Conservation (phyloP, 1,140 invertebrate species). For the Neomicropteryx cornuta region DNA sequence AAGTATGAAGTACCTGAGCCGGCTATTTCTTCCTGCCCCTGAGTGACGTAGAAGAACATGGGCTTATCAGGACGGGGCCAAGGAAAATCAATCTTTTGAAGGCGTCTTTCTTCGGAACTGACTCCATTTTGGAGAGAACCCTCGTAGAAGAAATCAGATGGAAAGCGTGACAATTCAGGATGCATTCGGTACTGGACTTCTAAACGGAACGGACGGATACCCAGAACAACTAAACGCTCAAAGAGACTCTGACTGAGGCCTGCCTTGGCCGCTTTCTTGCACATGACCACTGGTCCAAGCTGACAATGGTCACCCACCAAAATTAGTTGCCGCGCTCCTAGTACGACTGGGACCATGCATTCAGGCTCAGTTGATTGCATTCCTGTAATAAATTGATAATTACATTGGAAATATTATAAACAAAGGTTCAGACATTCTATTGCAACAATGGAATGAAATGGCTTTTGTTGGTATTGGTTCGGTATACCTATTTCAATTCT, state of each 20-base stretch:
- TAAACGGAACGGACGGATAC: slow-evolving; percentile 87
- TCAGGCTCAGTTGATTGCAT: slow-evolving; percentile 96
- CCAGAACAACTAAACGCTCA: slow-evolving; percentile 92
- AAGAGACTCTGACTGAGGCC: slow-evolving; percentile 96
- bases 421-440: too few relatives aligned
- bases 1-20: slow-evolving; percentile 97
- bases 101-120: slow-evolving; percentile 84
- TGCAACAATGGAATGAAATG: too few relatives aligned
- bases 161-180: slow-evolving; percentile 92
- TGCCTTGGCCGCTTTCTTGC: slow-evolving; percentile 95
- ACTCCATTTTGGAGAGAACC: slow-evolving; percentile 98
- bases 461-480: too few relatives aligned
- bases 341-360: slow-evolving; percentile 96
- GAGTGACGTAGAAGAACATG: slow-evolving; percentile 98
- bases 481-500: too few relatives aligned
- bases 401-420: too few relatives aligned
- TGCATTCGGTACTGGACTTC: slow-evolving; percentile 99
- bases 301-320: slow-evolving; percentile 99
- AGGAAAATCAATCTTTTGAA: slow-evolving; percentile 91
- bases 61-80: slow-evolving; percentile 95
- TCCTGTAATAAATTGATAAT: slow-evolving; percentile 44
- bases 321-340: slow-evolving; percentile 93
- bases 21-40: slow-evolving; percentile 97
- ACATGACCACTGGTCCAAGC: slow-evolving; percentile 97
- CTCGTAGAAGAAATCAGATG: slow-evolving; percentile 99